Percentiles rank a stretch among this genome's conserved stretches.
phyloP scores from a whole-genome alignment of 1,140 invertebrate genomes.

The Zaprionus nigranus region DNA sequence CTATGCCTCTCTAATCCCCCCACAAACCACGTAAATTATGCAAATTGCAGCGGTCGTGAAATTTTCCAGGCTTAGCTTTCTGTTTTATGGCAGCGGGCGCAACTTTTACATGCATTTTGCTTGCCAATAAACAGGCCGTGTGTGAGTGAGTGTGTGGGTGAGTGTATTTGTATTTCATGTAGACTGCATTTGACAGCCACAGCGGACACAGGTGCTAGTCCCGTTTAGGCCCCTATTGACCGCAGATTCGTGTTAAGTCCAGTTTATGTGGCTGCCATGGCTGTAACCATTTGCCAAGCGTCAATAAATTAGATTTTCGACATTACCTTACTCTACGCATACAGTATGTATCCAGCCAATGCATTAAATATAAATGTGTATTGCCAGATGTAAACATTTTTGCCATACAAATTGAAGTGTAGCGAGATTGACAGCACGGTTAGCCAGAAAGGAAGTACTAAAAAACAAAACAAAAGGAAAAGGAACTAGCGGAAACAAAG shows the following conservation, averaged over 20 bases:
- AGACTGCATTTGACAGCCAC: slow-evolving; percentile 19
- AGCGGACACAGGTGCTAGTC: slow-evolving; percentile 42
- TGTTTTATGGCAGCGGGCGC: slow-evolving; percentile 25
- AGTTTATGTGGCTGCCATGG: slow-evolving; percentile 1
- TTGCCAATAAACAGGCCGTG: slow-evolving; percentile 35
- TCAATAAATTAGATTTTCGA: slow-evolving; percentile 9
- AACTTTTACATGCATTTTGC: slow-evolving; percentile 32
- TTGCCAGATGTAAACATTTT: background rate
- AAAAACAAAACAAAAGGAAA: too few species aligned
- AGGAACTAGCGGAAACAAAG: background rate
- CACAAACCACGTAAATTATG: slow-evolving; percentile 29
- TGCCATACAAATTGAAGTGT: background rate
- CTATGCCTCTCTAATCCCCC: background rate
- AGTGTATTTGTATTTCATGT: slow-evolving; percentile 5
- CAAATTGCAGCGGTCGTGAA: slow-evolving; percentile 37
- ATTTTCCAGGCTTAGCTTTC: slow-evolving; percentile 20
- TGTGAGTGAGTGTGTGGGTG: background rate
- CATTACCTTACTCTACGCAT: background rate
- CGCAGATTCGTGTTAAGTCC: slow-evolving; percentile 16
- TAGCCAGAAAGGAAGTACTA: background rate
- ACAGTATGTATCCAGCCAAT: background rate
- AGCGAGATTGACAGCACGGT: background rate
- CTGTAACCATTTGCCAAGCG: slow-evolving; percentile 44
- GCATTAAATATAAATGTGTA: background rate
- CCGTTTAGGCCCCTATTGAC: slow-evolving; percentile 22